A percentile compares a stretch with the other conserved stretches of the same genome.
Conservation (phyloP, 2,797 vertebrate species). For the Craterocephalus amniculus region DNA sequence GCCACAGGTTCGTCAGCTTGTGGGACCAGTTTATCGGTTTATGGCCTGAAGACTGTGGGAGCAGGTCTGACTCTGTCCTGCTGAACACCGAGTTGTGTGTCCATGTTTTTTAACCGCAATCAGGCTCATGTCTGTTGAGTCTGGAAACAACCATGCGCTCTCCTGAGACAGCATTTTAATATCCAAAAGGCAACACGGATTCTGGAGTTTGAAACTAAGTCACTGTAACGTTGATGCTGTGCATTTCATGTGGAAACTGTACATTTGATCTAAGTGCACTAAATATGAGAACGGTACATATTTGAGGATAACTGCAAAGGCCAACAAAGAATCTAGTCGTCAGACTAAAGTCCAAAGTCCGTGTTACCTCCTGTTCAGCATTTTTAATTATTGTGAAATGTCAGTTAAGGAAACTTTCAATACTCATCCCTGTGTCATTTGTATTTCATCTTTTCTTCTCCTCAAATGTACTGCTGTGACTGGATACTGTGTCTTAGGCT, state of each 20-base stretch:
- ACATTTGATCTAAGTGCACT: conserved; percentile 44
- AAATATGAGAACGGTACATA: conserved; percentile 28
- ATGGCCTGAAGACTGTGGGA: conserved; percentile 64
- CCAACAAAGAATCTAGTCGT: conserved; percentile 18
- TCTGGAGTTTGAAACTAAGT: conserved; percentile 53
- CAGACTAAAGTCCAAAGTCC: conserved; percentile 49
- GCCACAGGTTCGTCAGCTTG: conserved; percentile 46
- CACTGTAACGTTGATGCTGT: conserved; percentile 30
- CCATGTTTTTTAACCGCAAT: conserved; percentile 40
- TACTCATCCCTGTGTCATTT: conserved; percentile 61
- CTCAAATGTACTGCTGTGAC: conserved; percentile 71
- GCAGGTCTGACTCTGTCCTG: conserved; percentile 59
- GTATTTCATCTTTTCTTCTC: conserved; percentile 65
- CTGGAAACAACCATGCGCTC: conserved; percentile 41
- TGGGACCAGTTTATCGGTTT: conserved; percentile 56
- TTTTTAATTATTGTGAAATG: conserved; percentile 64
- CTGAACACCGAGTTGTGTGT: conserved; percentile 58
- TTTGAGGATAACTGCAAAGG: conserved; percentile 12
- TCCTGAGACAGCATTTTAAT: conserved; percentile 64
- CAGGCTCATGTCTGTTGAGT: conserved; percentile 51
- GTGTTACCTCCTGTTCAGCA: conserved; percentile 56
- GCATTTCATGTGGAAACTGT: conserved; percentile 29
- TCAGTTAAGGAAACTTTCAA: conserved; percentile 61
- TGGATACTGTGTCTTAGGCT: conserved; percentile 75
- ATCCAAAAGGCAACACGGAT: conserved; percentile 53